Conservation (phyloP, 2,888 invertebrate species). For the Scrobipalpa atriplicella region DNA sequence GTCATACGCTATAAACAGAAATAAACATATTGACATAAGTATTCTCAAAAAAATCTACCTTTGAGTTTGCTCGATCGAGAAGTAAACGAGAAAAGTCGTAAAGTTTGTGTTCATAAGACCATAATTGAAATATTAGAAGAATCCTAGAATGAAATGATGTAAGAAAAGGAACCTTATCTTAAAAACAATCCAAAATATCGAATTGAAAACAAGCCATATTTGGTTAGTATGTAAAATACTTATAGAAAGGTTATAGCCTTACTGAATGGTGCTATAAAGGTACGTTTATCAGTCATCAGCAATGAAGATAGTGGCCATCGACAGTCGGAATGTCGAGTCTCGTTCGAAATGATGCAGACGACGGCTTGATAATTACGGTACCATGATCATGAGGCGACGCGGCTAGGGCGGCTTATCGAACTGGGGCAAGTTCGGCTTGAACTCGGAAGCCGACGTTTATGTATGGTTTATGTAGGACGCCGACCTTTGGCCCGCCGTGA, state of each 20-base stretch:
- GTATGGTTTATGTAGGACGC: slow-evolving; percentile 1
- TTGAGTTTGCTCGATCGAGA: not conserved
- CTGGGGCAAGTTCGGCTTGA: slow-evolving; percentile 55
- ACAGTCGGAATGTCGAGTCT: slow-evolving; percentile 35
- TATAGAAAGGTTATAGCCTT: no score
- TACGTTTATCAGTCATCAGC: not conserved
- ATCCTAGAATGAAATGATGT: no score
- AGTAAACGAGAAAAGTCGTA: not conserved
- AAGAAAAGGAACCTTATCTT: no score
- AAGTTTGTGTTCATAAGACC: not conserved
- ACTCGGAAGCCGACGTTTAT: slow-evolving; percentile 33
- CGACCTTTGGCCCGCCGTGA: slow-evolving; percentile 13
- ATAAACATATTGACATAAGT: slow-evolving; percentile 16
- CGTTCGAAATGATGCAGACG: slow-evolving; percentile 11
- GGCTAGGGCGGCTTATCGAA: slow-evolving; percentile 65
- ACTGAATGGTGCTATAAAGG: no score
- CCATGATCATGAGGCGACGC: slow-evolving; percentile 39
- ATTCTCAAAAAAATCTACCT: not conserved
- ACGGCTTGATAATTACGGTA: slow-evolving; percentile 45
- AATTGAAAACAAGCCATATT: no score
- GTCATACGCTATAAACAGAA: slow-evolving; percentile 26
- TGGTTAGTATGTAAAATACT: no score
- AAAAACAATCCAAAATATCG: no score
- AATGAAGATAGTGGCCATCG: slow-evolving; percentile 13
- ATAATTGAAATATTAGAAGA: no score